Base-by-base conservation (phyloP, 2,113 vertebrate species). In the Canis aureus region DNA sequence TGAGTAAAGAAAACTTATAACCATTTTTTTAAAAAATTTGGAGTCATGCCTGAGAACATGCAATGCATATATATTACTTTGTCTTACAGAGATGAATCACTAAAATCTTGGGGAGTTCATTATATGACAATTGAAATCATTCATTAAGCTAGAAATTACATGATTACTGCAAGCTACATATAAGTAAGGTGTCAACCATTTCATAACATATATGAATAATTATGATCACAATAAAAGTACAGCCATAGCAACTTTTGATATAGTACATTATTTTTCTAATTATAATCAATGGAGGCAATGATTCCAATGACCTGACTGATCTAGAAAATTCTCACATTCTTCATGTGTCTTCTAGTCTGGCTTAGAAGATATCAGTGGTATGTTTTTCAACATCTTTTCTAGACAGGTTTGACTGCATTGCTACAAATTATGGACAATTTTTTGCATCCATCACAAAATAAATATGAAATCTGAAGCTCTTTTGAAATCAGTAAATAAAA, bases 401-500 rank as follows among this genome's bases (percentile, higher is more conserved):
- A 27, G 22, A 80, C 20, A 96, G 27, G 19, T 74, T 91, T 79
- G 32, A 49, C 11, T 60, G 1, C 19, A 51, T 32, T 79, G 13
- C 20, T 57, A 62, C 12, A 89, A 29, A 22, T 83, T 88, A 64
- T 79, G 1, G 8, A 84, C 8, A 94, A 12, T 51, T 11, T 82
- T 79, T 90, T 62, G 13, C 8, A 71, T 17, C 8, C 78, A 35
- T 78, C 19, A 81, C 5, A 83, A 94, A 90, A 93, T 79, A 94
- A 88, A 89, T 80, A 29, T 86, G 38, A 81, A 93, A 49, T 82
- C 20, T 66, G 19, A 78, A 86, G 2, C 6, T 91, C 25, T 80
- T 96, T 94, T 94, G 16, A 97, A 79, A 89, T 87, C 43, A 96
- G n/a, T 1, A 97, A 90, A 81, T 85, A 92, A 91, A 92, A 69